Percentiles rank a stretch among this genome's conserved stretches.
Evolutionary conservation across 2,113 vertebrate species (phyloP).

Genomic region (Gallinago paraguaiae): DNA sequence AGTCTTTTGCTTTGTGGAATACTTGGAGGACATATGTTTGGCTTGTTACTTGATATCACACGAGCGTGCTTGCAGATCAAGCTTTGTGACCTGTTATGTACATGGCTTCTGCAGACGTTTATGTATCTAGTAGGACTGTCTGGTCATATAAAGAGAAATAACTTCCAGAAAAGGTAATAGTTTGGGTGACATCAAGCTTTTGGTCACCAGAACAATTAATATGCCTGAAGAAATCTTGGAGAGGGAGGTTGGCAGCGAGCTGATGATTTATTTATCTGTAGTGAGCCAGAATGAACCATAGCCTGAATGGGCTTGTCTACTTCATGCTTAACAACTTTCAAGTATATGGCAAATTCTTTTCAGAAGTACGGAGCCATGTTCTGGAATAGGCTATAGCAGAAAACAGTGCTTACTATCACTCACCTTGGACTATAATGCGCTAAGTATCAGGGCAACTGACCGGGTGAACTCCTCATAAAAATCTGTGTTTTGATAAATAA

Average conservation of each 20-base stretch:
- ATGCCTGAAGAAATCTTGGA: not conserved
- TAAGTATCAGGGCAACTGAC: not conserved
- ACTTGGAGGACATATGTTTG: not conserved
- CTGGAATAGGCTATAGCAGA: not conserved
- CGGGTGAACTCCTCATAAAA: not conserved
- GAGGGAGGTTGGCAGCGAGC: not conserved
- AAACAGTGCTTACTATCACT: not conserved
- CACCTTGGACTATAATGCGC: rapidly evolving
- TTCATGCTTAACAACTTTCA: not conserved
- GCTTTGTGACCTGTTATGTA: not conserved
- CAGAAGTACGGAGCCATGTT: not conserved
- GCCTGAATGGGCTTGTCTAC: not conserved
- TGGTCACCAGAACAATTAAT: not conserved
- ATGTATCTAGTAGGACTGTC: not conserved
- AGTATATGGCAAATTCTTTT: too few relatives aligned
- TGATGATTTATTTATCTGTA: not conserved
- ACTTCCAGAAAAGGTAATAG: not conserved
- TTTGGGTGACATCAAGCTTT: not conserved
- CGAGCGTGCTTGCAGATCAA: not conserved
- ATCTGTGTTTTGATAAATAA: not conserved
- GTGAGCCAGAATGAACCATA: not conserved
- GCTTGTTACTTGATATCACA: not conserved
- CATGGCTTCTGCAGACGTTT: not conserved
- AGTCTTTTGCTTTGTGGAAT: not conserved
- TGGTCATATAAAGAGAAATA: not conserved